Evolutionary conservation across 2,113 vertebrate species (phyloP).

Genomic region (Agelaius phoeniceus): DNA sequence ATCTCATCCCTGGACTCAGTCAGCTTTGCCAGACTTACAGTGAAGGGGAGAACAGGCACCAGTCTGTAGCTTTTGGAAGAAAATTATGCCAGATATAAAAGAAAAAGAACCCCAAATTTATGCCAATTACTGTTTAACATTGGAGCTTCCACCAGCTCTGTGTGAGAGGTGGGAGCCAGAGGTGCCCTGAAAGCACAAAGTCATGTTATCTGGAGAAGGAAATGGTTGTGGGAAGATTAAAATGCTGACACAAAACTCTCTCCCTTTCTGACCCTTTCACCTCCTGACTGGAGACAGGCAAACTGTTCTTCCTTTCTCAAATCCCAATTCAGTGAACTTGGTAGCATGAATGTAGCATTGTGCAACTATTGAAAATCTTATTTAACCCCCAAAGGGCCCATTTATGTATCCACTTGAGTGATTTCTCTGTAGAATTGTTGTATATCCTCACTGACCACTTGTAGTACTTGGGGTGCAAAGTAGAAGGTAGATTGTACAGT

Average conservation of each 20-base stretch:
- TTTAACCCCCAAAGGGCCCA: background rate
- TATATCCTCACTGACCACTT: constrained; percentile 6
- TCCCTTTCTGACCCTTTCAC: background rate
- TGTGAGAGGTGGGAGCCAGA: background rate
- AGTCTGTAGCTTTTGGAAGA: background rate
- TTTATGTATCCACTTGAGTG: constrained; percentile 8
- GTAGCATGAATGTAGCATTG: constrained; percentile 72
- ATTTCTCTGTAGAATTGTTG: constrained; percentile 25
- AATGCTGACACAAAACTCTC: constrained; percentile 5
- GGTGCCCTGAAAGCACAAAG: background rate
- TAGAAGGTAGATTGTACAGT: background rate
- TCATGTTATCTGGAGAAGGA: background rate
- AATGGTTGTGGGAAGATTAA: background rate
- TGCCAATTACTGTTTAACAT: background rate
- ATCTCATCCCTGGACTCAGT: background rate
- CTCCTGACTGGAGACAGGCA: background rate
- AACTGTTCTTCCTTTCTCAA: constrained; percentile 17
- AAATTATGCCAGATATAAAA: background rate
- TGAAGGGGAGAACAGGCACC: background rate
- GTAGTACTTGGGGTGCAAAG: background rate
- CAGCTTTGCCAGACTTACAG: background rate
- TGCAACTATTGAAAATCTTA: constrained; percentile 29
- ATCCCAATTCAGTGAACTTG: constrained; percentile 49
- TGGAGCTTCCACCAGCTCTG: background rate
- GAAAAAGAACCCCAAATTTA: background rate